phyloP scores from a whole-genome alignment of 2,888 invertebrate species.

The Hyalella azteca region DNA sequence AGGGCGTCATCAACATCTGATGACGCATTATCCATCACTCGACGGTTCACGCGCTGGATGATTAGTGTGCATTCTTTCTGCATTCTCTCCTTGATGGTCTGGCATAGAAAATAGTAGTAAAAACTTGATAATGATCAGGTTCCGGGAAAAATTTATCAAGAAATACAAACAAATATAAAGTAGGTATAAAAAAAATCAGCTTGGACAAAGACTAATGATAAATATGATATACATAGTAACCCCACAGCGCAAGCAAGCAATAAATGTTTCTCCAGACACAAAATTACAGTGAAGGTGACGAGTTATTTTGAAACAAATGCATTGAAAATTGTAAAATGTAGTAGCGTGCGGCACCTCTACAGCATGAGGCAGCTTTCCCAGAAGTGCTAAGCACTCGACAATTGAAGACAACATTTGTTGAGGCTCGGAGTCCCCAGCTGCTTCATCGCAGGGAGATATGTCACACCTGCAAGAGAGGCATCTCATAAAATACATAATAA shows the following conservation, averaged over 20 bases:
- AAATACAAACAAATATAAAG: no score
- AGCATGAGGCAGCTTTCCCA: conserved; percentile 84
- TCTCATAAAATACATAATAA: neutral
- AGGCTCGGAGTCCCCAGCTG: conserved; percentile 48
- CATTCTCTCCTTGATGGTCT: conserved; percentile 82
- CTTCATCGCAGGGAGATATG: conserved; percentile 40
- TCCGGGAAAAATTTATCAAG: no score
- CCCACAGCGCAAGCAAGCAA: no score
- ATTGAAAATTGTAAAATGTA: no score
- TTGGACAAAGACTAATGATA: no score
- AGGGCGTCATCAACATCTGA: conserved; percentile 42
- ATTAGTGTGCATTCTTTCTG: conserved; percentile 81
- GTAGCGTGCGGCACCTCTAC: conserved; percentile 70
- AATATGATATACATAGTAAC: no score
- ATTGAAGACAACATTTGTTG: conserved; percentile 76
- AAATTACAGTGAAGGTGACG: no score
- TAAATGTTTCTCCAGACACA: no score
- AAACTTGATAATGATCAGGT: neutral
- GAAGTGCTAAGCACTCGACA: conserved; percentile 81
- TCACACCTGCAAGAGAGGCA: conserved; percentile 40
- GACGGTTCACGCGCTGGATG: conserved; percentile 79
- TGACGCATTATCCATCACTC: conserved; percentile 70
- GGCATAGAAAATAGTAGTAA: conserved; percentile 57
- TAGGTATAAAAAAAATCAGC: no score
- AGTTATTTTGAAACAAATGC: no score